Conservation (phyloP, 2,113 vertebrate species). For the Albula glossodonta region DNA sequence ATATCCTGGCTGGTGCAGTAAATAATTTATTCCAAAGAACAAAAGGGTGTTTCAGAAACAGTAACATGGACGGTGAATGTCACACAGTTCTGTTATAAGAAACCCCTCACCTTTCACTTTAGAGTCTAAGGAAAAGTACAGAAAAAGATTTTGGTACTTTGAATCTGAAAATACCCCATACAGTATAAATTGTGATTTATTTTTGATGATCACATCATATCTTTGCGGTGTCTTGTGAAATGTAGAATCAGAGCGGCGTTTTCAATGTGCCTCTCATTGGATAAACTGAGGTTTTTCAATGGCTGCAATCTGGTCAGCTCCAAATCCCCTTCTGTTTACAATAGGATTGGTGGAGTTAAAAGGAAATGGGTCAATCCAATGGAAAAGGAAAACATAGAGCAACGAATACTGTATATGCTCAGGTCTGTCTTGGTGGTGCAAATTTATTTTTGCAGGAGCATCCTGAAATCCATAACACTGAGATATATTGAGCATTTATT, state of each 20-base stretch:
- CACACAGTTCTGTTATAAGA: neutral
- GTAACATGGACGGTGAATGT: neutral
- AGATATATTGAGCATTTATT: no score
- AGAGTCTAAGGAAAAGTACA: neutral
- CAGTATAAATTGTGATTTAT: neutral
- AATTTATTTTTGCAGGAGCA: neutral
- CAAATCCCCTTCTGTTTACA: neutral
- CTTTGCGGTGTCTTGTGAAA: neutral
- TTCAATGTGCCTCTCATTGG: neutral
- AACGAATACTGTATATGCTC: neutral
- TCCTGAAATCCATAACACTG: no score
- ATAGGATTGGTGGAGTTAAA: neutral
- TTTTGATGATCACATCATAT: neutral
- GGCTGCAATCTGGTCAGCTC: neutral
- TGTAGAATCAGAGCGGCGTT: neutral
- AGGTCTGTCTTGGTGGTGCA: neutral
- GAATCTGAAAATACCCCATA: neutral
- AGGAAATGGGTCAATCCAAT: neutral
- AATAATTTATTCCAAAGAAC: no score
- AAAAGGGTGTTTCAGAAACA: no score
- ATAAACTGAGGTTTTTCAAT: neutral
- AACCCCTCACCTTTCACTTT: neutral
- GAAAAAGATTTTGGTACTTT: neutral
- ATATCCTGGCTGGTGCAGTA: no score
- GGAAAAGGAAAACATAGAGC: neutral